Evolutionary conservation across 2,888 invertebrate species (phyloP).

Genomic region (Allacma fusca): DNA sequence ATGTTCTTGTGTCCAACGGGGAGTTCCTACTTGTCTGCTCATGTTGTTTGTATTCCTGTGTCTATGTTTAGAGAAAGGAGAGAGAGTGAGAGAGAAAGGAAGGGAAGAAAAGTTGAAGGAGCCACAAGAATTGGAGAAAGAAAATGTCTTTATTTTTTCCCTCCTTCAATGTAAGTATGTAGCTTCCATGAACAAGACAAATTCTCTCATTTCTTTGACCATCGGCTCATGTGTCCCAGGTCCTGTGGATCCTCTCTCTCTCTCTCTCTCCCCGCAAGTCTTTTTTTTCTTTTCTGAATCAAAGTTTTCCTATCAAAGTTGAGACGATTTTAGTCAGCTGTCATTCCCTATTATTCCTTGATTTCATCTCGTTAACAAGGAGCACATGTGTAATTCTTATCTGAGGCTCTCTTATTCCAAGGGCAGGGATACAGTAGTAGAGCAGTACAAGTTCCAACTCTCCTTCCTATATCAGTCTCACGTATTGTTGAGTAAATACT

Average conservation of each 20-base stretch:
- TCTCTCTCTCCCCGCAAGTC: neutral
- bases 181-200: neutral
- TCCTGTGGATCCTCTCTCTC: no score
- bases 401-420: no score
- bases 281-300: neutral
- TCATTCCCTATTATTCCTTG: slow-evolving; percentile 53
- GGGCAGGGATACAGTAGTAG: no score
- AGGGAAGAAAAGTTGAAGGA: slow-evolving; percentile 1
- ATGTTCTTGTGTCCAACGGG: neutral
- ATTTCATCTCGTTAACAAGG: slow-evolving; percentile 52
- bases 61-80: neutral
- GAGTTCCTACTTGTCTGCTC: neutral
- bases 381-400: no score
- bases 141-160: slow-evolving; percentile 34
- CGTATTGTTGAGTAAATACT: no score
- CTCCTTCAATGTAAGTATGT: neutral
- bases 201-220: neutral
- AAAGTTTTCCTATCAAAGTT: slow-evolving; percentile 56
- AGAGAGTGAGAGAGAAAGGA: neutral
- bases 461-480: no score
- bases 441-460: no score
- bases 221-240: neutral
- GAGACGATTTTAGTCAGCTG: slow-evolving; percentile 54
- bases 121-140: neutral
- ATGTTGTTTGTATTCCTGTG: neutral